Evolutionary conservation across 30 jellyfish, hydroid and myxozoan genomes (phyloP), one percentile per base, ranked within the genome.

Genomic region (Hydractinia symbiolongicarpus): DNA sequence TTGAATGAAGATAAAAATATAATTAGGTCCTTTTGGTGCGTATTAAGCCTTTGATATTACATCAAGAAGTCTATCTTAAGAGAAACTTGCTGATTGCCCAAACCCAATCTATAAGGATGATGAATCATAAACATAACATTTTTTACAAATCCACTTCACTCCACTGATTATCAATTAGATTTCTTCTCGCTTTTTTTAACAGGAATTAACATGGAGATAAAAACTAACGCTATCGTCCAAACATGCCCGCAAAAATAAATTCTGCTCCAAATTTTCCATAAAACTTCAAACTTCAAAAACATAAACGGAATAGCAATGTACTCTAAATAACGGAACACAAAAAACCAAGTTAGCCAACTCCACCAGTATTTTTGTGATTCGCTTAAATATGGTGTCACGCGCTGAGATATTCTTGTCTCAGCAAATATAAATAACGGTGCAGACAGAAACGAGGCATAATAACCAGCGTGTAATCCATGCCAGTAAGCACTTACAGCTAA

Each of bases 401-500:
- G 56, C 66, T 61, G 54, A 7, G 79, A 67, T 76, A 90, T 55
- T 49, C 89, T 78, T 10, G 79, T 77, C 19, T 91, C 98, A 8
- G 96, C 90, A 53, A 86, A 49, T 17, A 86, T 84, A 73, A 87
- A 79, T 73, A 87, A 62, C 9, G 96, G 89, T 15, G 87, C 98
- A 5, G 92, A 67, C 89, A 91, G 78, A 82, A 91, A 86, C 20
- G 98, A 79, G 74, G 87, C 77, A 86, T 91, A 91, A 79, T 91
- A 91, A 64, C 98, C 98, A 2, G 98, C 96, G 70, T 87, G 89
- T 5, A 91, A 96, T 14, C 98, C 98, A 83, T 91, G 98, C 98
- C 98, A 91, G 58, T 83, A 91, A 9, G 98, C 98, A 84, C 98
- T 91, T 17, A 86, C 88, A 21, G 87, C 73, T 86, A 91, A 52